Evolutionary conservation across 1,140 invertebrate species (phyloP).

Genomic region (Ceratina calcarata): DNA sequence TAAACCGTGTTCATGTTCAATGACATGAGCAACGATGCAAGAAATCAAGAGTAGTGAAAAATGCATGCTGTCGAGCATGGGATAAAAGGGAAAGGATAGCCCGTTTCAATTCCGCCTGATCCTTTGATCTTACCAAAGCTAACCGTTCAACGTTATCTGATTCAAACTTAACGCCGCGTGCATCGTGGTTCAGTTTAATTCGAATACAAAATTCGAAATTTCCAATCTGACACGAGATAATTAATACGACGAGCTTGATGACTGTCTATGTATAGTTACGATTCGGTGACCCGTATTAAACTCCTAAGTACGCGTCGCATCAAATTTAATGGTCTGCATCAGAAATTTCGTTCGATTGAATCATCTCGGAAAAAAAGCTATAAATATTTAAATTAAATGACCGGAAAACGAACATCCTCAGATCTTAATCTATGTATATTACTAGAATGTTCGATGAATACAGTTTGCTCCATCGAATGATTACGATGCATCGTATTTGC

Average conservation of each 20-base stretch:
- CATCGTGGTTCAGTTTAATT: background rate
- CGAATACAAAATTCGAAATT: background rate
- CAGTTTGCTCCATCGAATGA: background rate
- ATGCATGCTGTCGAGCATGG: too few species aligned
- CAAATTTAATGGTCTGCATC: background rate
- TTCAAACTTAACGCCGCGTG: too few species aligned
- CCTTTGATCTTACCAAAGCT: too few species aligned
- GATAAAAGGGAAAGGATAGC: too few species aligned
- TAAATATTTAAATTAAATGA: background rate
- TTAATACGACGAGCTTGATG: background rate
- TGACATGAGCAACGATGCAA: background rate
- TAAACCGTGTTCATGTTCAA: background rate
- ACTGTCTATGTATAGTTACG: too few species aligned
- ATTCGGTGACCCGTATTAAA: too few species aligned
- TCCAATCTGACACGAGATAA: background rate
- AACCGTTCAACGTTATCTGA: too few species aligned
- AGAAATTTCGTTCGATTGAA: background rate
- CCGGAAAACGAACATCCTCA: background rate
- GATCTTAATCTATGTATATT: background rate
- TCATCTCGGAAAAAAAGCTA: background rate
- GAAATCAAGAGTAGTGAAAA: background rate
- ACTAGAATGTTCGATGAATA: background rate
- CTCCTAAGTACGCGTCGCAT: background rate
- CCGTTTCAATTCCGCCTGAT: too few species aligned
- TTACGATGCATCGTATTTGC: constrained; percentile 29